Evolutionary conservation across 2,888 invertebrate genomes (phyloP).

Genomic region (Xanthorhoe designata): DNA sequence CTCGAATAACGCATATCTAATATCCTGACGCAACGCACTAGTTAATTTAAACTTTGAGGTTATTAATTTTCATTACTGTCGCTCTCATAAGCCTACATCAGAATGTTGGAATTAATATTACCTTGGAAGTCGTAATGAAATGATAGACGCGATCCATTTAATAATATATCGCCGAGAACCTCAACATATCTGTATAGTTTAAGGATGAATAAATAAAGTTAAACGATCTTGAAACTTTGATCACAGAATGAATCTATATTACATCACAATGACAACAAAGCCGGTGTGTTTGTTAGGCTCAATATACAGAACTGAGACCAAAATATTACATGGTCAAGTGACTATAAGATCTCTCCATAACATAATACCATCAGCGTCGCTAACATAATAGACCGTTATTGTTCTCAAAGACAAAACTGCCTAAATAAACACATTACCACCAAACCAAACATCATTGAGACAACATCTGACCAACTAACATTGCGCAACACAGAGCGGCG

Average conservation of each 20-base stretch:
- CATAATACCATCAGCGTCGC: background rate
- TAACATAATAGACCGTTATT: constrained; percentile 13
- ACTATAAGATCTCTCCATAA: constrained; percentile 7
- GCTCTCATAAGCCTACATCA: constrained; percentile 15
- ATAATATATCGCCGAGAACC: background rate
- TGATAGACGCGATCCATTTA: constrained; percentile 23
- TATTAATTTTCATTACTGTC: constrained; percentile 33
- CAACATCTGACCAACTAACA: constrained; percentile 24
- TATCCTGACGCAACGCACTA: constrained; percentile 19
- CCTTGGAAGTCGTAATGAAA: constrained; percentile 29
- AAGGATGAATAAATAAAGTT: background rate
- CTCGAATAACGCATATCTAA: constrained; percentile 11
- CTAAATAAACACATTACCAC: constrained; percentile 23
- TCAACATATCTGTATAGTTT: background rate
- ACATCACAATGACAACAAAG: background rate
- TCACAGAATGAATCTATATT: background rate
- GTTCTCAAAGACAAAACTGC: constrained; percentile 21
- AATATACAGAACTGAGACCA: background rate
- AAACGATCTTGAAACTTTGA: background rate
- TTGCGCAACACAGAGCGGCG: constrained; percentile 33
- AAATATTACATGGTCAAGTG: background rate
- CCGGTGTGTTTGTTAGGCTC: background rate
- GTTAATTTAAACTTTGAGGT: constrained; percentile 30
- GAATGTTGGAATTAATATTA: constrained; percentile 25
- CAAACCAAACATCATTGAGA: constrained; percentile 28